These are phyloP conservation scores for Melanophora roralis DNA, from an alignment of 2,888 invertebrate genomes.

Conservation along the genomic window DNA sequence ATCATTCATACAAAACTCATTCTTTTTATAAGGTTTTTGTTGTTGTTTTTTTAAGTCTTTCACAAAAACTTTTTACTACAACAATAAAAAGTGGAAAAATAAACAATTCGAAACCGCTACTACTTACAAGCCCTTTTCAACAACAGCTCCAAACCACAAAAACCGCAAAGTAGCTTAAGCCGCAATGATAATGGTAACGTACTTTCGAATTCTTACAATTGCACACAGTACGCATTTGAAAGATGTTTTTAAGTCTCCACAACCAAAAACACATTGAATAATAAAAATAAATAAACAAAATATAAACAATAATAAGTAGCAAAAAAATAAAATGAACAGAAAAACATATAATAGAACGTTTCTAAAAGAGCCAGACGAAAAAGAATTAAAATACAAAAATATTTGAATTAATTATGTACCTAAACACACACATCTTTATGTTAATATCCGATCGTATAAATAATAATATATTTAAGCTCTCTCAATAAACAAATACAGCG, in stretches of 20 bases:
- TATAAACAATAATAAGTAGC: slow-evolving; percentile 38
- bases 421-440: background rate
- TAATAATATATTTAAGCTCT: background rate
- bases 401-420: slow-evolving; percentile 5
- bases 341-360: slow-evolving; percentile 14
- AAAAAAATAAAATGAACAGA: background rate
- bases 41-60: slow-evolving; percentile 1
- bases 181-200: slow-evolving; percentile 29
- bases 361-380: background rate
- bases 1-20: slow-evolving; percentile 38
- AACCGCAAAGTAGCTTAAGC: background rate
- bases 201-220: slow-evolving; percentile 16
- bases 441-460: background rate
- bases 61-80: slow-evolving; percentile 13
- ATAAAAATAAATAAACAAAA: slow-evolving; percentile 2
- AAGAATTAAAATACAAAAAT: background rate
- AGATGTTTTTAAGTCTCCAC: slow-evolving; percentile 4
- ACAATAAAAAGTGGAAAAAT: slow-evolving; percentile 6
- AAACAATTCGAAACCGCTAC: too few species aligned
- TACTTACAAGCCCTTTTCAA: slow-evolving; percentile 16
- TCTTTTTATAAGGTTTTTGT: background rate
- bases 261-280: slow-evolving; percentile 3
- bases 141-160: slow-evolving; percentile 6
- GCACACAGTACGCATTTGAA: background rate
- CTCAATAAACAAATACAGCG: slow-evolving; percentile 6